phyloP scores from a whole-genome alignment of 2,113 vertebrate genomes.

The Pomatorhinus ruficollis region DNA sequence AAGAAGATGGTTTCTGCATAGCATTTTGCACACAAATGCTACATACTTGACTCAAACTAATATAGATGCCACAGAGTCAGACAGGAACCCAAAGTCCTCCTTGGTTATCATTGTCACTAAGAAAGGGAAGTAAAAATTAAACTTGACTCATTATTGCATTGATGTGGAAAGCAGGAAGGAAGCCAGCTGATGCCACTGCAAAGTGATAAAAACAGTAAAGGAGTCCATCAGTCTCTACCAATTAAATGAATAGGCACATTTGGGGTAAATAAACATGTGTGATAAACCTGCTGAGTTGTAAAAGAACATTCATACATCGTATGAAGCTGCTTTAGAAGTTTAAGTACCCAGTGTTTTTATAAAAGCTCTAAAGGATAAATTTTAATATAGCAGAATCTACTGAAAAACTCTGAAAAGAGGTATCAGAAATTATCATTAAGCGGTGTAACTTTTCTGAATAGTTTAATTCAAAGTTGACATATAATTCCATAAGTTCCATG shows the following conservation, averaged over 20 bases:
- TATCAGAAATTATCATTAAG: background rate
- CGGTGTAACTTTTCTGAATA: background rate
- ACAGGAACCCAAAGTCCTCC: background rate
- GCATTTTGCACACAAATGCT: background rate
- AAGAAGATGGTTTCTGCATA: background rate
- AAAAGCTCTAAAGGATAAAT: background rate
- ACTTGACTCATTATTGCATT: background rate
- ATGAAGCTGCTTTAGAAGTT: background rate
- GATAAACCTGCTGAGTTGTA: background rate
- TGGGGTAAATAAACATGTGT: background rate
- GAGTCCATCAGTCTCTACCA: background rate
- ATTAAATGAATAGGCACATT: background rate
- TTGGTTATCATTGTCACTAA: background rate
- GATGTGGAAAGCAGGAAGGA: background rate
- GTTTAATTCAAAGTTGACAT: background rate
- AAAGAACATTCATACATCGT: background rate
- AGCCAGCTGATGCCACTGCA: background rate
- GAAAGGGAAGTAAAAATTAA: background rate
- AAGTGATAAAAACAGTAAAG: background rate
- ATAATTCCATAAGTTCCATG: background rate
- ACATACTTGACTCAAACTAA: background rate
- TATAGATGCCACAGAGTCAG: background rate
- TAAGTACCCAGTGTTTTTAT: background rate
- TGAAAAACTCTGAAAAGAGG: background rate
- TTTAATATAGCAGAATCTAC: background rate